These are phyloP conservation scores for Gallinago jamesoni DNA, from an alignment of 2,113 vertebrate genomes.

Conservation along the genomic window DNA sequence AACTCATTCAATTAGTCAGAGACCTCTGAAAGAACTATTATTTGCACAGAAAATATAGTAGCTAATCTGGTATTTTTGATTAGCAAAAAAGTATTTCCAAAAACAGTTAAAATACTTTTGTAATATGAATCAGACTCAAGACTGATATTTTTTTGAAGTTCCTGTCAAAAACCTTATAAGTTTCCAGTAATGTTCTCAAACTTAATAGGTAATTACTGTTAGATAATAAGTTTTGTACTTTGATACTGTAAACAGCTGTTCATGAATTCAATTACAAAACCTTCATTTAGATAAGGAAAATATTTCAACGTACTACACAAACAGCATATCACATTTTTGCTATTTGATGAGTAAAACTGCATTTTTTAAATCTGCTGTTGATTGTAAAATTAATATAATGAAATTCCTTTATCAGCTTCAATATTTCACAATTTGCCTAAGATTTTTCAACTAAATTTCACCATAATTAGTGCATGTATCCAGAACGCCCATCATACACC, in stretches of 20 bases:
- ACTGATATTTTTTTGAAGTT: background rate
- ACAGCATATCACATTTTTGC: background rate
- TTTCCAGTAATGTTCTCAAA: background rate
- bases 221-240: background rate
- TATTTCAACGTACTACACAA: background rate
- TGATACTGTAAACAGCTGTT: background rate
- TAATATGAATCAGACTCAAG: background rate
- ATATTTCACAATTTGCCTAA: background rate
- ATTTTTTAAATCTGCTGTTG: background rate
- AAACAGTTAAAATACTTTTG: background rate
- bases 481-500: background rate
- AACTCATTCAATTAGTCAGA: background rate
- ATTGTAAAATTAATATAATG: background rate
- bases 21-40: background rate
- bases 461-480: background rate
- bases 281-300: background rate
- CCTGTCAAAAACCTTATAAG: background rate
- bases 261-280: background rate
- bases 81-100: background rate
- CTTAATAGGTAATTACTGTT: background rate
- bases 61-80: background rate
- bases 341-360: background rate
- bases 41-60: background rate
- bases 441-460: background rate
- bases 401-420: background rate